A percentile compares a stretch with the other conserved stretches of the same genome.
Evolutionary conservation across 2,888 invertebrate species (phyloP).

Genomic region (Alloplasta piceator): DNA sequence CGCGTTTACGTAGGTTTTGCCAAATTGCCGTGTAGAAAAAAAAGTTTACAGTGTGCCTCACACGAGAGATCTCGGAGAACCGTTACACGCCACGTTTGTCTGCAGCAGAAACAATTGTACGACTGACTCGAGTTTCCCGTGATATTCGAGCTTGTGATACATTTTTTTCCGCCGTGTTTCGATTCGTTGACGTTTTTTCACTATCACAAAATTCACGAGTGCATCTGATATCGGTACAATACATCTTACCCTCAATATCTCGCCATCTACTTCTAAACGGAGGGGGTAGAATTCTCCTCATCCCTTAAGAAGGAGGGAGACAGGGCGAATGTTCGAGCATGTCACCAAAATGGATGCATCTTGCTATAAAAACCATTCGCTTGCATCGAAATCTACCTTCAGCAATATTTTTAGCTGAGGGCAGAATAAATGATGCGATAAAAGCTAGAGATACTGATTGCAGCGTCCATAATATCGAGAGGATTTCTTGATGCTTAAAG

Average conservation of each 20-base stretch:
- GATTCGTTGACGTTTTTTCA: slow-evolving; percentile 25
- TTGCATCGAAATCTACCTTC: too few relatives aligned
- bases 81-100: background rate
- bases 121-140: slow-evolving; percentile 27
- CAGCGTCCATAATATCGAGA: too few relatives aligned
- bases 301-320: too few relatives aligned
- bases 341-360: too few relatives aligned
- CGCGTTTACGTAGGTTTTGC: slow-evolving; percentile 74
- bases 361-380: too few relatives aligned
- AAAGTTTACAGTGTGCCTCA: slow-evolving; percentile 69
- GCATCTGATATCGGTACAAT: slow-evolving; percentile 10
- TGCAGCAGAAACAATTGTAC: slow-evolving; percentile 5
- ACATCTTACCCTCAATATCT: too few relatives aligned
- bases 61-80: slow-evolving; percentile 9
- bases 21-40: slow-evolving; percentile 78
- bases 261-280: too few relatives aligned
- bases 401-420: too few relatives aligned
- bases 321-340: too few relatives aligned
- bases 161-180: slow-evolving; percentile 6
- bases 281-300: too few relatives aligned
- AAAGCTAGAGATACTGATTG: too few relatives aligned
- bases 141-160: slow-evolving; percentile 10
- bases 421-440: too few relatives aligned
- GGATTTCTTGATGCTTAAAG: background rate
- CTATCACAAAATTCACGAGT: background rate